Evolutionary conservation across 1,140 invertebrate genomes (phyloP).

Genomic region (Neodiprion fabricii): DNA sequence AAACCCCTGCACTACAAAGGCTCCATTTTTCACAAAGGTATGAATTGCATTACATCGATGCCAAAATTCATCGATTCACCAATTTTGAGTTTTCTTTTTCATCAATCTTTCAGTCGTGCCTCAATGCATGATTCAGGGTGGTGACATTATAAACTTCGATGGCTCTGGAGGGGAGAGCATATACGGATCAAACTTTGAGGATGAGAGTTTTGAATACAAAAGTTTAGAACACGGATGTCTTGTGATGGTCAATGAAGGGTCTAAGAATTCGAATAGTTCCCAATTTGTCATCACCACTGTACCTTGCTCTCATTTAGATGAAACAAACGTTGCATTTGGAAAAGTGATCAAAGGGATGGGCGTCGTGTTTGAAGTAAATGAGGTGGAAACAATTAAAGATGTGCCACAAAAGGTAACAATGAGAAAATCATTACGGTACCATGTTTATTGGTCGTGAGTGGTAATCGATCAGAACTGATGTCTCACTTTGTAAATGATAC

Average conservation of each 20-base stretch:
- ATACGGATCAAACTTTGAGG: slow-evolving; percentile 87
- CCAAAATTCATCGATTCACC: not conserved
- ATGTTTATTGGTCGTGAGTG: slow-evolving; percentile 18
- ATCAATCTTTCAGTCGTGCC: slow-evolving; percentile 66
- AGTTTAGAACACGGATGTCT: slow-evolving; percentile 77
- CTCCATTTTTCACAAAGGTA: slow-evolving; percentile 77
- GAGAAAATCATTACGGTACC: slow-evolving; percentile 37
- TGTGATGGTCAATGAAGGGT: slow-evolving; percentile 90
- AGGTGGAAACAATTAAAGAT: slow-evolving; percentile 64
- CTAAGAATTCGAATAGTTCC: slow-evolving; percentile 85
- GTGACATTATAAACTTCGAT: slow-evolving; percentile 82
- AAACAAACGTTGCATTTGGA: slow-evolving; percentile 91
- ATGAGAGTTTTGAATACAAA: slow-evolving; percentile 81
- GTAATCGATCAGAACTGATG: not conserved
- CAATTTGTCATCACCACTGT: slow-evolving; percentile 95
- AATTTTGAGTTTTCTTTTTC: slow-evolving; percentile 18
- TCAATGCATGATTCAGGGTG: slow-evolving; percentile 85
- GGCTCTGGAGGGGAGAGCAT: slow-evolving; percentile 93
- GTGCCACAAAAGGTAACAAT: slow-evolving; percentile 61
- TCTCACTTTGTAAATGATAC: slow-evolving; percentile 17
- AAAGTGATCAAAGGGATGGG: slow-evolving; percentile 75
- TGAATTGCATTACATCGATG: slow-evolving; percentile 19
- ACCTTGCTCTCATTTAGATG: slow-evolving; percentile 85
- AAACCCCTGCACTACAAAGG: slow-evolving; percentile 81
- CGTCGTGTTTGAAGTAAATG: slow-evolving; percentile 71